Conservation (phyloP, 2,888 invertebrate species). For the Drosophila paramelanica region DNA sequence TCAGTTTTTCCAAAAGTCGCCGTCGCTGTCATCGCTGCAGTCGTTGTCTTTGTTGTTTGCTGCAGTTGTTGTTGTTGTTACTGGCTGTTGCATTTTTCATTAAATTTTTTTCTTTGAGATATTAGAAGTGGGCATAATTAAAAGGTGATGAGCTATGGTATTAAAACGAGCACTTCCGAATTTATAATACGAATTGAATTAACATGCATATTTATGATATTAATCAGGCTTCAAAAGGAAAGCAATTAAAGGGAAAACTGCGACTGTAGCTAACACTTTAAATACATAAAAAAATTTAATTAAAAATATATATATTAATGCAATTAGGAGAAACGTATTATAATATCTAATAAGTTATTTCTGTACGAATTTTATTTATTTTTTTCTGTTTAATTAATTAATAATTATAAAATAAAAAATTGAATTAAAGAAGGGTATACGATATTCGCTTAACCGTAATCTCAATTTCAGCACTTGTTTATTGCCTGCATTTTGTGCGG, state of each 20-base stretch:
- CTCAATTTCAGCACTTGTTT: conserved; percentile 7
- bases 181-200: conserved; percentile 3
- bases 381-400: too few relatives aligned
- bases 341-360: too few relatives aligned
- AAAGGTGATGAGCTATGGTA: conserved; percentile 45
- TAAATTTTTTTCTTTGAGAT: conserved; percentile 10
- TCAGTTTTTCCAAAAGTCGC: conserved; percentile 39
- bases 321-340: not conserved
- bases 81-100: conserved; percentile 47
- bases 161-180: conserved; percentile 22
- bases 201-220: conserved; percentile 13
- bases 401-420: too few relatives aligned
- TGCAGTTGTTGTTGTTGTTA: conserved; percentile 9
- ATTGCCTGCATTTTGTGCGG: conserved; percentile 19
- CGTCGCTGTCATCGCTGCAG: conserved; percentile 5
- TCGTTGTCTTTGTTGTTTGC: not conserved
- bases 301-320: not conserved
- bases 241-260: not conserved
- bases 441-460: conserved; percentile 1
- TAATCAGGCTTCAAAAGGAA: not conserved
- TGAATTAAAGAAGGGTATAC: conserved; percentile 4
- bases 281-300: not conserved
- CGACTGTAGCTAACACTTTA: not conserved
- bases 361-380: too few relatives aligned
- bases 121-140: conserved; percentile 43